Base-by-base conservation (phyloP, 2,888 invertebrate species). In the Drosophila gaucha region DNA sequence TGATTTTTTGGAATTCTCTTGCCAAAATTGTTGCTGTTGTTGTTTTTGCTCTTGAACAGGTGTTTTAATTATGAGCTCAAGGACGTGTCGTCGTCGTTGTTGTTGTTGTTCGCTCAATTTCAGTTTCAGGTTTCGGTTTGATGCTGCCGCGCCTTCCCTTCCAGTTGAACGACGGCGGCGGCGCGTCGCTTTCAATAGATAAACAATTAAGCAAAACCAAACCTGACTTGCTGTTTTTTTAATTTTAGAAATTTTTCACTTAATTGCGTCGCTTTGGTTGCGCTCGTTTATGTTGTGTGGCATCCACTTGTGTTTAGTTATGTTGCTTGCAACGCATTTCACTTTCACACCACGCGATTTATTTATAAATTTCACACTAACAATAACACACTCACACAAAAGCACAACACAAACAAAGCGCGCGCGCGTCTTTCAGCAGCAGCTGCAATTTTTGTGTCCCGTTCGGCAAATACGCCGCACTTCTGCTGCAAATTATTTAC, bases 51-150 rank as follows among this genome's bases (percentile, higher is more conserved):
- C 52, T 44, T 64, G 68, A 82, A 80, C 86, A 88, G 86, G 88
- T 88, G 85, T 72, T 80, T 74, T 74, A 76, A 68, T 71, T 63
- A 71, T 67, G 69, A 69, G 65, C 86, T 74, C 86, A 88, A 88
- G 88, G 88, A 88, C 86, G 80, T 43, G 22, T 28, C 39, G 28
- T 30, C 57, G 36, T 43, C 35, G 54, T 28, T 33, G n/a, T 54
- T 60, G 41, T 64, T 46, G 22, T 65, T 63, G 33, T 63, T 57
- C 44, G 50, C 54, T 41, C 43, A 43, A 63, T 70, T 74, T 64
- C 65, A 56, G 49, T 51, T 68, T 72, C 63, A 28, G 51, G 58
- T 57, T 55, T 46, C 49, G 33, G 30, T 58, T 74, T 66, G 73
- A 68, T 73, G 74, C 62, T 70, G 74, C 70, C 76, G 65, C 70